Percentiles rank a stretch among this genome's conserved stretches.
Conservation (phyloP, 2,888 invertebrate genomes). For the Eristalinus sepulchralis region DNA sequence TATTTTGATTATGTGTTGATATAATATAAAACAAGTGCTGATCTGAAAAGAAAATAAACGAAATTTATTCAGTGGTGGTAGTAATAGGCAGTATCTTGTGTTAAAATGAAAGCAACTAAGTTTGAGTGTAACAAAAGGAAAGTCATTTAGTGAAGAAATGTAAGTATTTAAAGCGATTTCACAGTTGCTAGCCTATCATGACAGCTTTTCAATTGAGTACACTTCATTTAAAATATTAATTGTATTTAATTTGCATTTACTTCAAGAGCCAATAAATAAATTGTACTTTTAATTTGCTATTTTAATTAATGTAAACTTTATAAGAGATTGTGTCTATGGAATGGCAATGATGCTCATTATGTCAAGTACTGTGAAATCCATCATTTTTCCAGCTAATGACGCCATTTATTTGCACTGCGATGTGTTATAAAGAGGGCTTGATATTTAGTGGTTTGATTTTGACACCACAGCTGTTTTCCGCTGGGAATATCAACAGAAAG, state of each 20-base stretch:
- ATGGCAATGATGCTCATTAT: no score
- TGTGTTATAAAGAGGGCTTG: no score
- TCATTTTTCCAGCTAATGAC: no score
- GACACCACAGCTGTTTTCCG: no score
- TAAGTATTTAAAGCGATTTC: background rate
- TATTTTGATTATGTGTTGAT: constrained; percentile 38
- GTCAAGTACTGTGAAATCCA: no score
- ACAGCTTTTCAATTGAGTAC: background rate
- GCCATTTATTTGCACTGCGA: no score
- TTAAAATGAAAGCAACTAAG: background rate
- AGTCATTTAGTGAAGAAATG: background rate
- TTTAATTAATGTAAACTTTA: background rate
- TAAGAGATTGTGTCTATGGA: no score
- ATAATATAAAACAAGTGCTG: constrained; percentile 55
- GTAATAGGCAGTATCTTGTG: background rate
- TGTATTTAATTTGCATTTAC: background rate
- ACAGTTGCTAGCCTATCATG: background rate
- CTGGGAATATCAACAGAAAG: no score
- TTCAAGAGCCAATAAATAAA: background rate
- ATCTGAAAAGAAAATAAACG: constrained; percentile 59
- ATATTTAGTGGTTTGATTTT: no score
- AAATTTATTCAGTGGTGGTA: background rate
- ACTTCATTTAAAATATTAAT: background rate
- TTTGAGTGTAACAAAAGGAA: background rate
- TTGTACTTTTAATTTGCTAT: background rate